Evolutionary conservation across 2,113 vertebrate species (phyloP), one percentile per base, ranked within the genome.

Genomic region (Vombatus ursinus): DNA sequence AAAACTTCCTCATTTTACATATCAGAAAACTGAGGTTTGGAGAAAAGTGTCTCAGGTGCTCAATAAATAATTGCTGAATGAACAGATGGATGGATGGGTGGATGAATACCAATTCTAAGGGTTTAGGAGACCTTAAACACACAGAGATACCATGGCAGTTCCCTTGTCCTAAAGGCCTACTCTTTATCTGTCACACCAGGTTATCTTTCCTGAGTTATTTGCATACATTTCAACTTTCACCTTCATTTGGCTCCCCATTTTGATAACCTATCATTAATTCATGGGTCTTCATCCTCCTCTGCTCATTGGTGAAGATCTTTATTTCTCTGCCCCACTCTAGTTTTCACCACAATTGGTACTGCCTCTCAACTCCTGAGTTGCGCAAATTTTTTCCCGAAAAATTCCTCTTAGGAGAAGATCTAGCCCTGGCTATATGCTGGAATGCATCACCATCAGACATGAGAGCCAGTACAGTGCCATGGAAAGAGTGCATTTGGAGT

Each of bases 131-230:
- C 14, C 61, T 77, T n/a, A 6, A 77, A n/a, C 37, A 84, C n/a
- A 84, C 19, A 44, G 7, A 16, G 53, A 68, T 26, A 37, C 31
- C 22, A 50, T 54, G 50, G 52, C 26, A 53, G 91, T 50, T 94
- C 90, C 51, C 31, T 61, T 24, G 61, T 12, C 28, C 31, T 68
- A 68, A 37, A 68, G 96, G 61, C 37, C 50, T 91, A 54, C 92
- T 94, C 95, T 94, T 90, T 92, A 37, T 24, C 53, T 54, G 53
- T 10, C 90, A 96, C 44, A 94, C 68, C 92, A 44, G 10, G 37
- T 90, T 90, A 68, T 68, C 31, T 68, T 57, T 89, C 37, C 8
- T 14, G 1, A 22, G 28, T 94, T 57, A 16, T 7, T 2, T 53
- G 50, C 3, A 2, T 9, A 28, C 14, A 9, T 92, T 50, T 93